phyloP scores from a whole-genome alignment of 2,888 invertebrate genomes.

The Drosophila acutilabella region DNA sequence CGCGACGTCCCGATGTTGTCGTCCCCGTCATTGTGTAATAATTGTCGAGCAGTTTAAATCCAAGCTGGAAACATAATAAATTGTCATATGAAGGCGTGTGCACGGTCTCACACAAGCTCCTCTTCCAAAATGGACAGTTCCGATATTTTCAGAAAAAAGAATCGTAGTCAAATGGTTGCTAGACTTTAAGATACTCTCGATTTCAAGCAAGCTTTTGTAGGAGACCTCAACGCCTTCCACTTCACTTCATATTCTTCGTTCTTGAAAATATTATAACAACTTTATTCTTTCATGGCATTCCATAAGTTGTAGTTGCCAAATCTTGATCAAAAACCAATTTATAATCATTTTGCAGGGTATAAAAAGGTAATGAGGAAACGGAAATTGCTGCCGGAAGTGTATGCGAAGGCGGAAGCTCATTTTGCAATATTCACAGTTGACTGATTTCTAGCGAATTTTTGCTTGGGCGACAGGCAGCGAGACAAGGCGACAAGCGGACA shows the following conservation, averaged over 20 bases:
- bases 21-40: slow-evolving; percentile 80
- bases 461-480: slow-evolving; percentile 27
- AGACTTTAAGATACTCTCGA: slow-evolving; percentile 14
- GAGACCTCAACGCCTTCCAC: neutral
- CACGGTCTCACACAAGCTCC: neutral
- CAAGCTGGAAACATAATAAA: slow-evolving; percentile 76
- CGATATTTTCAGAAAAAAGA: slow-evolving; percentile 27
- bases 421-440: slow-evolving; percentile 76
- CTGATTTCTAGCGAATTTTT: slow-evolving; percentile 73
- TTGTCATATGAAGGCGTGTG: slow-evolving; percentile 68
- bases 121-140: slow-evolving; percentile 4
- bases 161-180: neutral
- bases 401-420: slow-evolving; percentile 78
- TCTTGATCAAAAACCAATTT: slow-evolving; percentile 10
- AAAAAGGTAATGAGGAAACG: slow-evolving; percentile 77
- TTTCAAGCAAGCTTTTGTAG: neutral
- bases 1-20: slow-evolving; percentile 30
- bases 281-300: neutral
- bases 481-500: neutral
- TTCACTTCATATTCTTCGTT: neutral
- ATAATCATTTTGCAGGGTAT: slow-evolving; percentile 39
- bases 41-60: slow-evolving; percentile 84
- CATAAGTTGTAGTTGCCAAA: slow-evolving; percentile 1
- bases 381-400: slow-evolving; percentile 80
- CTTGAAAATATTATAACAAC: neutral